A percentile compares a stretch with the other conserved stretches of the same genome.
These are phyloP conservation scores for Dicycla oo DNA, from an alignment of 2,888 invertebrate species.

Conservation along the genomic window DNA sequence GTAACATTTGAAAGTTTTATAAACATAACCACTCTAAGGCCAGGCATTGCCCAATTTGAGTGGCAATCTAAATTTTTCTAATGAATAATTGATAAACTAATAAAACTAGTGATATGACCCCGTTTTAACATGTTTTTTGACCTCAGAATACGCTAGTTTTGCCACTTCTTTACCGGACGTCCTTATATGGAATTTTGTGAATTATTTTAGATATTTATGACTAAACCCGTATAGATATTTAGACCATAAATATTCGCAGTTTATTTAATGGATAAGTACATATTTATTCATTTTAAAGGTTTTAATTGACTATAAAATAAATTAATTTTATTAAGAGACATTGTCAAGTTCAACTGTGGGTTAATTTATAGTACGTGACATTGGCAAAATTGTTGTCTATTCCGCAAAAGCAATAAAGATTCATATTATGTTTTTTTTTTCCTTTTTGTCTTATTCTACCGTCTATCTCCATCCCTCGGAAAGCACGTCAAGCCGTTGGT, in stretches of 20 bases:
- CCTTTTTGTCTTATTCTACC: too few relatives aligned
- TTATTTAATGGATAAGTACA: neutral
- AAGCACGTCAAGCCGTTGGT: too few relatives aligned
- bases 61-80: conserved; percentile 51
- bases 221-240: neutral
- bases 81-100: conserved; percentile 51
- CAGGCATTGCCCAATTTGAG: conserved; percentile 43
- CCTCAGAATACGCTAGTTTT: conserved; percentile 33
- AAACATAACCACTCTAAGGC: conserved; percentile 32
- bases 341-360: neutral
- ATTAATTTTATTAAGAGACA: neutral
- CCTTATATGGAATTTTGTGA: conserved; percentile 20
- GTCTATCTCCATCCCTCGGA: too few relatives aligned
- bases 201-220: neutral
- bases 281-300: neutral
- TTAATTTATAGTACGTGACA: neutral
- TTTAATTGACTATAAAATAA: neutral
- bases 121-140: conserved; percentile 43
- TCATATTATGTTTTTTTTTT: too few relatives aligned
- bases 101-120: conserved; percentile 41
- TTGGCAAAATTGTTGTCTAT: neutral
- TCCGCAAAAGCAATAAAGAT: neutral
- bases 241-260: neutral
- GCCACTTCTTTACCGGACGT: conserved; percentile 31
- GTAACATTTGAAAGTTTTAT: conserved; percentile 40